Evolutionary conservation across 2,888 invertebrate genomes (phyloP).

Genomic region (Philereme vetulata): DNA sequence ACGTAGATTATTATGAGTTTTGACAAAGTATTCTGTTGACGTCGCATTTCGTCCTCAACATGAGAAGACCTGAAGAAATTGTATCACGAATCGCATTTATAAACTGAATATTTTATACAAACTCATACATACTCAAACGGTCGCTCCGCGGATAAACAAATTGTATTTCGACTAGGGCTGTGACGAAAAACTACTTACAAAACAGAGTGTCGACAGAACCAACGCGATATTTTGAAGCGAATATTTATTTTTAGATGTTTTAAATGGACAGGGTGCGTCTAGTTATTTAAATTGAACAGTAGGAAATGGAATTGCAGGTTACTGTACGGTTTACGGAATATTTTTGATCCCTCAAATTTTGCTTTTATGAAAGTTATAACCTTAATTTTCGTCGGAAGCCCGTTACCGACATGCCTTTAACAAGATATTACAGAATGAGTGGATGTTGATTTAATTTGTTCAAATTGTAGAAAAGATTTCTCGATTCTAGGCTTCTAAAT

Average conservation of each 20-base stretch:
- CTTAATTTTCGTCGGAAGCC: not conserved
- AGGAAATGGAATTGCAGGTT: constrained; percentile 8
- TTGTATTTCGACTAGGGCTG: constrained; percentile 48
- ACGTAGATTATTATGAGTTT: constrained; percentile 42
- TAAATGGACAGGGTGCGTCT: constrained; percentile 15
- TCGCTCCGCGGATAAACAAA: constrained; percentile 47
- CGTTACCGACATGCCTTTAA: no score
- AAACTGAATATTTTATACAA: constrained; percentile 55
- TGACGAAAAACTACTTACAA: constrained; percentile 16
- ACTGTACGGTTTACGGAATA: not conserved
- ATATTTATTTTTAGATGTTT: constrained; percentile 17
- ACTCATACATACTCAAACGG: constrained; percentile 50
- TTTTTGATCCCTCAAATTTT: constrained; percentile 6
- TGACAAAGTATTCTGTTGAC: constrained; percentile 40
- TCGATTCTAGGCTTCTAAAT: no score
- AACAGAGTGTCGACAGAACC: constrained; percentile 7
- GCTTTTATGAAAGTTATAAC: not conserved
- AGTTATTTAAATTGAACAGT: constrained; percentile 23
- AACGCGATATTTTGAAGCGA: constrained; percentile 1
- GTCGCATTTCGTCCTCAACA: constrained; percentile 38
- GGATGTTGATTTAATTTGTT: no score
- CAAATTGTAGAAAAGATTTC: no score
- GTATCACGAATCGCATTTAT: constrained; percentile 52
- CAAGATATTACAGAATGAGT: no score
- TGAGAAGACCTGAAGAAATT: constrained; percentile 39